Conservation (phyloP, 2,113 vertebrate species). For the Catharus fuscescens region DNA sequence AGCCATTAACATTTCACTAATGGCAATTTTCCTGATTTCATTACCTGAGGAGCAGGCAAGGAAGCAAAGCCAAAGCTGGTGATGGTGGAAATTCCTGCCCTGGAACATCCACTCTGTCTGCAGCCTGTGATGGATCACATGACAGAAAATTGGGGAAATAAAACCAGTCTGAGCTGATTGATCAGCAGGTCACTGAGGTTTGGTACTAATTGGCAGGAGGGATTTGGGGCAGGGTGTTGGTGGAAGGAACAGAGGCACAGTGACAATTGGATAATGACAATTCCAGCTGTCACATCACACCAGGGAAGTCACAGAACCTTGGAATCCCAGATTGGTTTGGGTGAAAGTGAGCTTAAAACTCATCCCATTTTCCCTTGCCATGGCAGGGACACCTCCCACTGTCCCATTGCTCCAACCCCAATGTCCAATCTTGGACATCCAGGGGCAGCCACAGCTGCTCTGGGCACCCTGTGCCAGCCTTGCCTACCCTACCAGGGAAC, state of each 20-base stretch:
- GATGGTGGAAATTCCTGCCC: neutral
- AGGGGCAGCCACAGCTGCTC: neutral
- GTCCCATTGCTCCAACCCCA: neutral
- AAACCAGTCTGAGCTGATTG: neutral
- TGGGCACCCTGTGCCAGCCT: neutral
- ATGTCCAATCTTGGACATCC: neutral
- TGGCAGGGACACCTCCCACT: neutral
- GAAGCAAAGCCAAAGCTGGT: neutral
- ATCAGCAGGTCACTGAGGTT: neutral
- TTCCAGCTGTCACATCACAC: neutral
- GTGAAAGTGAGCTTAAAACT: rapidly evolving
- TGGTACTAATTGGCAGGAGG: neutral
- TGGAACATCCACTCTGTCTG: neutral
- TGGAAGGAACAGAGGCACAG: neutral
- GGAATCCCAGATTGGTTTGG: neutral
- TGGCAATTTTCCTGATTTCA: neutral
- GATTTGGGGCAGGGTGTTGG: neutral
- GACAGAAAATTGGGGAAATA: neutral
- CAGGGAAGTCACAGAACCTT: neutral
- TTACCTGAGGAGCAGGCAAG: neutral
- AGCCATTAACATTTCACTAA: neutral
- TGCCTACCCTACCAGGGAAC: neutral
- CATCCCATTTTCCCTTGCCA: neutral
- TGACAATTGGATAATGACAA: neutral
- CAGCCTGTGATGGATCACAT: neutral